Conservation (phyloP, 2,888 invertebrate species). For the Pherbina coryleti region DNA sequence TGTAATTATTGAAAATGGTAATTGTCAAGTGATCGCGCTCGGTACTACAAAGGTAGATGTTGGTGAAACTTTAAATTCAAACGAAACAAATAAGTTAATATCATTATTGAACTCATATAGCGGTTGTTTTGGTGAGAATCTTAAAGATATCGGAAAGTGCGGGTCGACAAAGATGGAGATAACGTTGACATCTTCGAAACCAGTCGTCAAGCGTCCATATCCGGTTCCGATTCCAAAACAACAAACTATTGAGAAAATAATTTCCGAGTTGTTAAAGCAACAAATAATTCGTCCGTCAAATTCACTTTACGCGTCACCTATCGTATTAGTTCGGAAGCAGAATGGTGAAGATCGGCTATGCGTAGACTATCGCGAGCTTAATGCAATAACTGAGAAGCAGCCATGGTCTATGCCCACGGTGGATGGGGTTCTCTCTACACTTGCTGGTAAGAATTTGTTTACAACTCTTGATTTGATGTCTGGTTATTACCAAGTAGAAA, state of each 20-base stretch:
- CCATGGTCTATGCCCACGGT: background rate
- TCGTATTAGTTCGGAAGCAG: too few relatives aligned
- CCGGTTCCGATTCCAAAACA: slow-evolving; percentile 33
- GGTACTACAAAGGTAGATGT: background rate
- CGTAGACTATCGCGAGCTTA: too few relatives aligned
- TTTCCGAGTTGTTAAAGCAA: too few relatives aligned
- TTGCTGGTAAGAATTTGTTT: slow-evolving; percentile 21
- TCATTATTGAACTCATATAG: background rate
- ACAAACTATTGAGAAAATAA: background rate
- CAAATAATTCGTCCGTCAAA: too few relatives aligned
- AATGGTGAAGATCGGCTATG: too few relatives aligned
- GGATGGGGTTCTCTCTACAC: background rate
- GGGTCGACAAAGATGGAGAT: too few relatives aligned
- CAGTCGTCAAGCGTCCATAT: slow-evolving; percentile 20
- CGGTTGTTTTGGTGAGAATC: background rate
- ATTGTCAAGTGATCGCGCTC: slow-evolving; percentile 26
- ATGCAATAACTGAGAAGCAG: too few relatives aligned
- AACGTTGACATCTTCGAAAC: background rate
- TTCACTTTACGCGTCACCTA: too few relatives aligned
- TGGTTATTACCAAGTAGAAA: too few relatives aligned
- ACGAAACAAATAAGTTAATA: too few relatives aligned
- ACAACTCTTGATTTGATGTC: slow-evolving; percentile 39
- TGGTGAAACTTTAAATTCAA: background rate
- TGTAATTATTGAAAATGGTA: slow-evolving; percentile 39
- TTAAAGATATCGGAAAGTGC: background rate